phyloP scores from a whole-genome alignment of 2,113 vertebrate species.

The Halcyon senegalensis region DNA sequence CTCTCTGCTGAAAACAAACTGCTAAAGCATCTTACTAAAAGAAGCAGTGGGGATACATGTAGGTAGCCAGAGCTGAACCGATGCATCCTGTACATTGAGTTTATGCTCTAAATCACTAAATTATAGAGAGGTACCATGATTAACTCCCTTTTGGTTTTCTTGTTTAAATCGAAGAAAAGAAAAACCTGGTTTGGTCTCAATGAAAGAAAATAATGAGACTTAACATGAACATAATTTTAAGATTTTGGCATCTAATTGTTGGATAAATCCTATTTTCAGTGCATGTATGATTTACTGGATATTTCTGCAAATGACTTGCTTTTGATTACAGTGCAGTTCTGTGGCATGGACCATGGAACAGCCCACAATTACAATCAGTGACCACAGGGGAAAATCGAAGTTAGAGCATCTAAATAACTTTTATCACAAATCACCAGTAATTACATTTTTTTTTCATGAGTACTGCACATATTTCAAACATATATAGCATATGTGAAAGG shows the following conservation, averaged over 20 bases:
- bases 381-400: not conserved
- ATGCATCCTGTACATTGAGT: not conserved
- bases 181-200: not conserved
- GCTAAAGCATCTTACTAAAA: not conserved
- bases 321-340: not conserved
- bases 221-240: not conserved
- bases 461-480: not conserved
- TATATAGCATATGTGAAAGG: not conserved
- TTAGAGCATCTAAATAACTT: not conserved
- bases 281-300: not conserved
- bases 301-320: not conserved
- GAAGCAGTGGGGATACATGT: not conserved
- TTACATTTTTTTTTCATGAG: not conserved
- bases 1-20: not conserved
- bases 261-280: not conserved
- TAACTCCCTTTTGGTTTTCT: not conserved
- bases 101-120: not conserved
- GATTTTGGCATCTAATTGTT: not conserved
- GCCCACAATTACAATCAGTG: not conserved
- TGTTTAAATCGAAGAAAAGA: not conserved
- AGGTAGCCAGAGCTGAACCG: not conserved
- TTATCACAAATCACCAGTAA: not conserved
- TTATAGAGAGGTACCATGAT: not conserved
- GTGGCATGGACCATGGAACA: accelerated
- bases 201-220: not conserved